A percentile compares a stretch with the other conserved stretches of the same genome.
phyloP scores from a whole-genome alignment of 53 echinoderm and acorn worm genomes.

The Henricia sp. region DNA sequence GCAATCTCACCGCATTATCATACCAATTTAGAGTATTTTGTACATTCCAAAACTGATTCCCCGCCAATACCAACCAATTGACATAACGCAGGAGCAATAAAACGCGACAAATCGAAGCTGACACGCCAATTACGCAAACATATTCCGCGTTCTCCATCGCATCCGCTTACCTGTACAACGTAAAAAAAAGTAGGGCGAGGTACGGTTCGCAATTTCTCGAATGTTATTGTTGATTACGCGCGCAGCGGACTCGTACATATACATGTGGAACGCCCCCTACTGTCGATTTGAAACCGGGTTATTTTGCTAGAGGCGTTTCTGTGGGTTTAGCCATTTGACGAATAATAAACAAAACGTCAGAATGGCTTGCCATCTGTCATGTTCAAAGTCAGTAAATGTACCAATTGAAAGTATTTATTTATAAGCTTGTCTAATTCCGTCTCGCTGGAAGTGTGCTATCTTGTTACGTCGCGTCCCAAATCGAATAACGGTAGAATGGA shows the following conservation, averaged over 20 bases:
- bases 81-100: background rate
- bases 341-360: background rate
- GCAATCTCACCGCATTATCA: background rate
- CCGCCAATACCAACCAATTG: constrained; percentile 1
- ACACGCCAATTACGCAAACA: constrained; percentile 11
- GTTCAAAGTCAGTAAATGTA: background rate
- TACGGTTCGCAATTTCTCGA: background rate
- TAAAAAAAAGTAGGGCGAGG: no score
- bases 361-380: background rate
- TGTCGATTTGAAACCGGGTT: background rate
- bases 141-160: background rate
- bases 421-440: background rate
- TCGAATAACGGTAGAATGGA: background rate
- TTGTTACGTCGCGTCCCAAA: background rate
- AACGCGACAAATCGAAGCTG: background rate
- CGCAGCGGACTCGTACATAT: no score
- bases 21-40: background rate
- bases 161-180: background rate
- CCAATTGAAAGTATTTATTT: background rate
- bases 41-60: background rate
- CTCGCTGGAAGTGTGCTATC: background rate
- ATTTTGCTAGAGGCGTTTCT: background rate
- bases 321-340: background rate
- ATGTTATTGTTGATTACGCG: background rate
- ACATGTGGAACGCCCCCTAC: background rate